Conservation (phyloP, 2,888 invertebrate species). For the Watsonalla cultraria region DNA sequence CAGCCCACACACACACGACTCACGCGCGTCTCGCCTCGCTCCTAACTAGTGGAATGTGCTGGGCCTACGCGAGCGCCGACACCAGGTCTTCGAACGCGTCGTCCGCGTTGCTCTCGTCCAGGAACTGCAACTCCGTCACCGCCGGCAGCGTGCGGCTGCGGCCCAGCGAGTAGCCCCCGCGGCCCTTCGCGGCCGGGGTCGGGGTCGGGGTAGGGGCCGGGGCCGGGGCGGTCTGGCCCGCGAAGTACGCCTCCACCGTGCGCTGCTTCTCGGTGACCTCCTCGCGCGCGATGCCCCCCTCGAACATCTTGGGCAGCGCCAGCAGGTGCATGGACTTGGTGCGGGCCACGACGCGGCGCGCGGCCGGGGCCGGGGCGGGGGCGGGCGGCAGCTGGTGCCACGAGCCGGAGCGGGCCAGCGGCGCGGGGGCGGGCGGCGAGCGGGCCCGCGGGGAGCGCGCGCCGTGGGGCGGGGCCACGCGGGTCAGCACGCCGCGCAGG, state of each 20-base stretch:
- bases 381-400: slow-evolving; percentile 84
- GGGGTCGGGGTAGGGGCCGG: slow-evolving; percentile 33
- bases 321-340: slow-evolving; percentile 87
- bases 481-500: slow-evolving; percentile 74
- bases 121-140: slow-evolving; percentile 80
- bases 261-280: slow-evolving; percentile 83
- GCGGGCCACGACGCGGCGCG: slow-evolving; percentile 67
- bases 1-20: slow-evolving; percentile 75
- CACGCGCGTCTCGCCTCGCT: slow-evolving; percentile 73
- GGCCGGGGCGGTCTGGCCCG: slow-evolving; percentile 40
- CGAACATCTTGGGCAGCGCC: slow-evolving; percentile 87
- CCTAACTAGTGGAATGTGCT: slow-evolving; percentile 71
- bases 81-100: slow-evolving; percentile 93
- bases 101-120: slow-evolving; percentile 90
- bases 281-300: slow-evolving; percentile 85
- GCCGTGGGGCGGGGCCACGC: slow-evolving; percentile 41
- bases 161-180: slow-evolving; percentile 77
- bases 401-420: slow-evolving; percentile 83
- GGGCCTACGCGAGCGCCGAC: slow-evolving; percentile 75
- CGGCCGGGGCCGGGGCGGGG: slow-evolving; percentile 41
- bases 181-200: slow-evolving; percentile 34
- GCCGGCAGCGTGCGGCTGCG: slow-evolving; percentile 89
- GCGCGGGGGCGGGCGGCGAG: slow-evolving; percentile 40
- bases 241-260: slow-evolving; percentile 86
- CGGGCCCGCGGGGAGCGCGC: slow-evolving; percentile 42